Evolutionary conservation across 2,797 vertebrate genomes (phyloP).

Genomic region (Falco cherrug): DNA sequence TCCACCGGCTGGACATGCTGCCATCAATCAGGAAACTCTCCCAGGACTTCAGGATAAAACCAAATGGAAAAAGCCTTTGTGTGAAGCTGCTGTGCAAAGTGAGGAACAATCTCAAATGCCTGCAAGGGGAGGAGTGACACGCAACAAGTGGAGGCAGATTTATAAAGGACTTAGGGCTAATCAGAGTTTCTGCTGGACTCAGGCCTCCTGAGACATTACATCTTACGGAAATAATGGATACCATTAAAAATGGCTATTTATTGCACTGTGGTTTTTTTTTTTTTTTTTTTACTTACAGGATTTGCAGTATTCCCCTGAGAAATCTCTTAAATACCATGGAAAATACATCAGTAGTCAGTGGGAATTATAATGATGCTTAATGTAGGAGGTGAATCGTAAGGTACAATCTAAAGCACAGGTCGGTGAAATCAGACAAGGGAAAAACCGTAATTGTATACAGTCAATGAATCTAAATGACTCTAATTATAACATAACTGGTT

Average conservation of each 20-base stretch:
- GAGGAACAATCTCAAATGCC: neutral
- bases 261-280: neutral
- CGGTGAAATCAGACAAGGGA: neutral
- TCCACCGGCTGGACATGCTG: neutral
- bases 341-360: neutral
- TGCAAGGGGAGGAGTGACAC: neutral
- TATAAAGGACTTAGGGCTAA: neutral
- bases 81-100: neutral
- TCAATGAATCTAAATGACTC: constrained; percentile 16
- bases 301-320: constrained; percentile 6
- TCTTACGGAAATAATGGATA: constrained; percentile 7
- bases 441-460: neutral
- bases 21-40: constrained; percentile 20
- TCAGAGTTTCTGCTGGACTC: neutral
- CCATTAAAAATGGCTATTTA: constrained; percentile 35
- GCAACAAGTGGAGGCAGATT: neutral
- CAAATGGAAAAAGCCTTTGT: neutral
- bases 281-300: constrained; percentile 11
- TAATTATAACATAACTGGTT: constrained; percentile 12
- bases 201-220: neutral
- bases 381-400: neutral
- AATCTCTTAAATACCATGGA: neutral
- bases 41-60: neutral
- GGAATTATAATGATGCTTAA: neutral
- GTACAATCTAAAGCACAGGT: neutral